Evolutionary conservation across 2,797 vertebrate genomes (phyloP).

Genomic region (Leptoclinus maculatus): DNA sequence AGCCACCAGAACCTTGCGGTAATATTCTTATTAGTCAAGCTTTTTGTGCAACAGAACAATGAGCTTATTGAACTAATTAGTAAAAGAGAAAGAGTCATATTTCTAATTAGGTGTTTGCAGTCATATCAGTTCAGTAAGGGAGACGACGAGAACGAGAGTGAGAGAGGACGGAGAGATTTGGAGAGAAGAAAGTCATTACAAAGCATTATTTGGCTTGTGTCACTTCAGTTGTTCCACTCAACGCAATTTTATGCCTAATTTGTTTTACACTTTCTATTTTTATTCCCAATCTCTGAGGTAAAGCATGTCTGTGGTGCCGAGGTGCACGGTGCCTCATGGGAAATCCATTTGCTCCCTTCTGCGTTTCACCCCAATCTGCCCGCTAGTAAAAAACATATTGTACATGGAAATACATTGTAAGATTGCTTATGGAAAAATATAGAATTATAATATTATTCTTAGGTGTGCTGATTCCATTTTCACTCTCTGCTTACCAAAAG

Average conservation of each 20-base stretch:
- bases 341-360: conserved; percentile 21
- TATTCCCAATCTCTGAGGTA: conserved; percentile 13
- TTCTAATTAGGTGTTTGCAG: conserved; percentile 55
- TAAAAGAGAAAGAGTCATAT: conserved; percentile 36
- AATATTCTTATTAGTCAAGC: conserved; percentile 14
- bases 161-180: conserved; percentile 14
- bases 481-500: conserved; percentile 7
- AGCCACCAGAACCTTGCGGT: conserved; percentile 10
- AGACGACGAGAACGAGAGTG: conserved; percentile 24
- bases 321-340: conserved; percentile 25
- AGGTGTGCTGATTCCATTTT: conserved; percentile 10
- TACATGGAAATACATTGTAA: conserved; percentile 1
- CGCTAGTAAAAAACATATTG: not conserved
- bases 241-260: conserved; percentile 42
- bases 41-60: conserved; percentile 50
- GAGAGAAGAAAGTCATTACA: conserved; percentile 33
- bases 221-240: conserved; percentile 30
- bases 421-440: conserved; percentile 23
- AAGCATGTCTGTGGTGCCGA: conserved; percentile 22
- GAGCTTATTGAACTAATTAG: conserved; percentile 59
- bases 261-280: conserved; percentile 21
- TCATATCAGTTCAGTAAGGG: conserved; percentile 26
- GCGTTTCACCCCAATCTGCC: conserved; percentile 16
- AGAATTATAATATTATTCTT: conserved; percentile 17
- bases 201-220: conserved; percentile 45